Conservation (phyloP, 2,797 vertebrate genomes). For the Cygnus olor region DNA sequence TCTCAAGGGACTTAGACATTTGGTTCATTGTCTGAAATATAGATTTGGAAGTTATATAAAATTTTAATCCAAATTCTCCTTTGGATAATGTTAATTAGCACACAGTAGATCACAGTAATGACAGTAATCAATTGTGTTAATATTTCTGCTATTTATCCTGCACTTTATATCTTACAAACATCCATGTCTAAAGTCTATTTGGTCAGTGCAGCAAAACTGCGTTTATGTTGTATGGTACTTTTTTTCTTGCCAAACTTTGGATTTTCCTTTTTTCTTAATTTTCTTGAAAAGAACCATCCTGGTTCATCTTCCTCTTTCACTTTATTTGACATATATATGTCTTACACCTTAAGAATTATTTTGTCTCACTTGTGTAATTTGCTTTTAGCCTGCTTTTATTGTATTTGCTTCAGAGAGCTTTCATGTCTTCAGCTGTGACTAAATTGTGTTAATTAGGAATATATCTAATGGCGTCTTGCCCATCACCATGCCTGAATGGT, state of each 20-base stretch:
- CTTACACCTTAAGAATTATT: conserved; percentile 23
- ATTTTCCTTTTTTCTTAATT: not conserved
- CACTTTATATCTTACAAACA: not conserved
- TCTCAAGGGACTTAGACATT: not conserved
- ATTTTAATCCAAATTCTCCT: not conserved
- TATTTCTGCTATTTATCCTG: not conserved
- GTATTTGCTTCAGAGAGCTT: conserved; percentile 41
- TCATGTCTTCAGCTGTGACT: conserved; percentile 31
- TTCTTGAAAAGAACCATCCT: not conserved
- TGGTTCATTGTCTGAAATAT: not conserved
- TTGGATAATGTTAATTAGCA: not conserved
- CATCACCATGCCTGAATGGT: conserved; percentile 21
- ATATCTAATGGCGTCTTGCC: conserved; percentile 52
- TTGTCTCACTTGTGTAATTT: conserved; percentile 37
- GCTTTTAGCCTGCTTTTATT: conserved; percentile 43
- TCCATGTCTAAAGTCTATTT: not conserved
- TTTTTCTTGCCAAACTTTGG: not conserved
- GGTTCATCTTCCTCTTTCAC: not conserved
- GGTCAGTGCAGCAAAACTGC: not conserved
- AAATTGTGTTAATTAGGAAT: conserved; percentile 66
- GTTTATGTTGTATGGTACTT: not conserved
- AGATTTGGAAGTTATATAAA: not conserved
- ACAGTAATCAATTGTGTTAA: not conserved
- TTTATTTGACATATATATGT: conserved; percentile 6
- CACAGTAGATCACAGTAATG: not conserved